Base-by-base conservation (phyloP, 2,888 invertebrate genomes). In the Ecliptopera silaceata region DNA sequence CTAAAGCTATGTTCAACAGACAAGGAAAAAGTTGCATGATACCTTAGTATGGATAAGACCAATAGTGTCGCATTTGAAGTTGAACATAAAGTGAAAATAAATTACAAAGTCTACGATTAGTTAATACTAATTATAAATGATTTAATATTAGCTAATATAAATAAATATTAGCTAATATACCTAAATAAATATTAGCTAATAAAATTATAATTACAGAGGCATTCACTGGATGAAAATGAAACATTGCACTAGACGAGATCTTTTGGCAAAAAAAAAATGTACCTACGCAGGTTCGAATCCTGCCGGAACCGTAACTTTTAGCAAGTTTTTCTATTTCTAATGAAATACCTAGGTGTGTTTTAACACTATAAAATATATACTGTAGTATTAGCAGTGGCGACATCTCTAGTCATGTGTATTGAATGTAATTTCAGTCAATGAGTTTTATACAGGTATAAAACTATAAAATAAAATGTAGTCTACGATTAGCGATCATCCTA, bases 231-330 rank as follows among this genome's bases (percentile, higher is more conserved):
- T 39, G 26, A 22, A 48, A 17, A 45, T 29, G 41, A 49, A 49
- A 39, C 49, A 49, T 49, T 49, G 49, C 42, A 50, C 29, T 50
- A 42, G 50, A 50, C 18, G 49, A 49, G 41, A 49, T 32, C 39
- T 49, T 49, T 49, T 41, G 29, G 41, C 11, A 31, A 42, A 49
- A 49, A 49, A 49, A 46, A 17, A n/a, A 43, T 43, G 26, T 43
- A 38, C 38, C 38, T 38, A 38, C 38, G 38, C 38, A 38, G 38
- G 31, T 31, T 31, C 31, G 31, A 31, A 31, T 31, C 31, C 31
- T 31, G 31, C 31, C 31, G 31, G 31, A 38, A 38, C 38, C 38
- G 38, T 38, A 38, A 38, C 38, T 38, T 38, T 38, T 38, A 38
- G 38, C 38, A 38, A 38, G 38, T 38, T 38, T 38, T 38, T 38